These are phyloP conservation scores for Psittacula cyanocephala DNA, from an alignment of 2,113 vertebrate species.

Conservation along the genomic window DNA sequence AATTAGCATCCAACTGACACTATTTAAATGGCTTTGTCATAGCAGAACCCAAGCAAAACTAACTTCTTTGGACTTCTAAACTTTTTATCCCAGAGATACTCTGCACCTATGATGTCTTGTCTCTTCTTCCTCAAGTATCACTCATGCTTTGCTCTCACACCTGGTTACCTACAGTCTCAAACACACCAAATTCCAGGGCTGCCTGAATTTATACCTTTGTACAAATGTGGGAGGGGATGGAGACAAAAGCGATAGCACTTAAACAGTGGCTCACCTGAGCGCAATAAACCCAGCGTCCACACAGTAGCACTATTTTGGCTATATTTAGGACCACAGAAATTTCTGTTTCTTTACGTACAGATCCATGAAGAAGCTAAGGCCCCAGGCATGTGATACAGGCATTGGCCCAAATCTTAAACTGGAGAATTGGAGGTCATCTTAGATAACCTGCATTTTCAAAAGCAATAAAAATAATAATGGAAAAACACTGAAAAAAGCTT, in stretches of 20 bases:
- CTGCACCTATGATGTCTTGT: not conserved
- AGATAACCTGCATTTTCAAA: not conserved
- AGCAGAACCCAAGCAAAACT: not conserved
- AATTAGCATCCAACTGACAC: not conserved
- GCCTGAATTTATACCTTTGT: not conserved
- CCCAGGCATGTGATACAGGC: not conserved
- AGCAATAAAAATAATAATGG: not conserved
- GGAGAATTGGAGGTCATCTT: not conserved
- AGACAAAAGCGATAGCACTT: not conserved
- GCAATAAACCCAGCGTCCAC: not conserved
- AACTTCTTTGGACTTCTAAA: not conserved
- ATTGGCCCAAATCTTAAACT: not conserved
- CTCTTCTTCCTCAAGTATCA: not conserved
- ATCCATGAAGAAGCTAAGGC: not conserved
- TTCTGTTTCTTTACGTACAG: rapidly evolving
- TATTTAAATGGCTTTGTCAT: not conserved
- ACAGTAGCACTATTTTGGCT: not conserved
- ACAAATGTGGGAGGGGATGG: not conserved
- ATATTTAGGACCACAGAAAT: not conserved
- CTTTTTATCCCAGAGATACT: not conserved
- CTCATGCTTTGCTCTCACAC: not conserved
- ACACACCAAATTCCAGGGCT: not conserved
- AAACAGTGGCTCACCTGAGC: not conserved
- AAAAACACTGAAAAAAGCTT: not conserved
- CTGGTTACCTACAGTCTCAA: not conserved